Evolutionary conservation across 2,888 invertebrate genomes (phyloP), one percentile per base, ranked within the genome.

Genomic region (Protodeltote pygarga): DNA sequence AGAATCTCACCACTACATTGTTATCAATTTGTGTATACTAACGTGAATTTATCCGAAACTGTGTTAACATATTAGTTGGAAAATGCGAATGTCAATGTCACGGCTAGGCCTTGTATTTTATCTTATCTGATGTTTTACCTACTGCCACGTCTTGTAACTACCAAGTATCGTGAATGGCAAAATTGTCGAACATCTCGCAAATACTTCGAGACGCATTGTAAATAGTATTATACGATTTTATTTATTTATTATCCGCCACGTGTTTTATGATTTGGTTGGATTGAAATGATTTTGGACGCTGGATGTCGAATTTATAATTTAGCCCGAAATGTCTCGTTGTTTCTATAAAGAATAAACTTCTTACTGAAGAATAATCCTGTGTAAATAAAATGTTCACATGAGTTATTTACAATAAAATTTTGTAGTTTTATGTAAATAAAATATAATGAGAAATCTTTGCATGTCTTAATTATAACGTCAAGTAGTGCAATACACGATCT

Each of bases 401-500:
- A 61, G 39, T 69, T 70, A 60, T 76, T 67, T 66, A 67, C 67
- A 71, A 64, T 72, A 63, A 69, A 70, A 61, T 73, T 65, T 60
- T 72, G 59, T 75, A 71, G 70, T 72, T 78, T 74, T 72, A 71
- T 79, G 76, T 82, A 83, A 76, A 73, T 80, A 75, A 61, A 53
- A 55, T 62, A 35, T 61, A 45, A 52, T 63, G 58, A 58, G 44
- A 55, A 59, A 61, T 60, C 42, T 53, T 57, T 57, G 55, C 39
- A 64, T 63, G 58, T 67, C 60, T 58, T 63, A 65, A 69, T 65
- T 65, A 44, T 69, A 64, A 65, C 50, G 49, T 50, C 50, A 61
- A 58, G 57, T 65, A 75, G 80, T 81, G 80, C 79, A 83, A 82
- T 81, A 81, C 62, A 73, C 79, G 84, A 81, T 84, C 83, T 83